These are phyloP conservation scores for Darevskia mixta DNA, from an alignment of 2,797 vertebrate genomes.

Conservation along the genomic window DNA sequence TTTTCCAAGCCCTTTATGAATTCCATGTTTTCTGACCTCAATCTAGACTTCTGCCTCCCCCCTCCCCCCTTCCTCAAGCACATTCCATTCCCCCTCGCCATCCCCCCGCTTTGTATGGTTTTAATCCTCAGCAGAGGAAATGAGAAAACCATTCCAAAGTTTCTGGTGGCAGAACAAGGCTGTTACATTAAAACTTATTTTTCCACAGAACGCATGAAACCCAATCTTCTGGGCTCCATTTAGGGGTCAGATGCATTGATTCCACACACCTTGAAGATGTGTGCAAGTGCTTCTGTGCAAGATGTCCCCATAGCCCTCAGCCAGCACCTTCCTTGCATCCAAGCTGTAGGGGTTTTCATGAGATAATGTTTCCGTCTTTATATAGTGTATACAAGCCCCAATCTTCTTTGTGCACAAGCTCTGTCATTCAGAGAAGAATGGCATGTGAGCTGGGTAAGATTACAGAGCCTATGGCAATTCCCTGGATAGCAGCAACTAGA, in stretches of 20 bases:
- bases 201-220: not conserved
- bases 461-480: not conserved
- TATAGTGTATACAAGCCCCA: not conserved
- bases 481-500: not conserved
- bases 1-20: not conserved
- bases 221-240: not conserved
- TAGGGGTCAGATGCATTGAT: not conserved
- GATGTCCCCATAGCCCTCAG: too few relatives aligned
- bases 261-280: not conserved
- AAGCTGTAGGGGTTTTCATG: not conserved
- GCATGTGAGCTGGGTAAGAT: not conserved
- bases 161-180: conserved; percentile 35
- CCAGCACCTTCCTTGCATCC: not conserved
- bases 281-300: not conserved
- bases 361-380: not conserved
- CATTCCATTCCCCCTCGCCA: conserved; percentile 15
- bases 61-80: conserved; percentile 20
- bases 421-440: not conserved
- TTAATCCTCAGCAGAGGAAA: conserved; percentile 18
- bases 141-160: conserved; percentile 27
- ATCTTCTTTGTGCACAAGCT: not conserved
- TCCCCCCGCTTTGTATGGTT: not conserved
- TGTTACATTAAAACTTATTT: conserved; percentile 5
- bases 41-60: conserved; percentile 15
- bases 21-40: not conserved